Conservation (phyloP, 1,140 invertebrate species). For the Rhagoletis zephyria region DNA sequence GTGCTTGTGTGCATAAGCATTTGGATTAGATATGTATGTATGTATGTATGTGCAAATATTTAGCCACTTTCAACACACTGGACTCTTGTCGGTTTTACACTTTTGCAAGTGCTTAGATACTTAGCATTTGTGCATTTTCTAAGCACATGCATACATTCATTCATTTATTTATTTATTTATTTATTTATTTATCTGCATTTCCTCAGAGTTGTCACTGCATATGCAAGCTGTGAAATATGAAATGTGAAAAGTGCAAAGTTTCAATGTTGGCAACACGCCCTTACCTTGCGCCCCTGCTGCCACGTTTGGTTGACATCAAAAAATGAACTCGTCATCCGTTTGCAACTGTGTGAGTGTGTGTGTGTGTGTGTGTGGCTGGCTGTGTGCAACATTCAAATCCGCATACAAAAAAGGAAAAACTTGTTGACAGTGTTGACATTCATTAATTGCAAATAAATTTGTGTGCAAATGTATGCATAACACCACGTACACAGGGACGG, state of each 20-base stretch:
- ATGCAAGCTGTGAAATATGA: slow-evolving; percentile 33
- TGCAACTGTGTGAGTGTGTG: background rate
- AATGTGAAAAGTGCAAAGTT: slow-evolving; percentile 17
- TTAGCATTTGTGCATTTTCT: slow-evolving; percentile 22
- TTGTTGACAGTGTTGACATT: slow-evolving; percentile 50
- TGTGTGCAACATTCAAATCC: background rate
- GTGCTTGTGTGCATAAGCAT: background rate
- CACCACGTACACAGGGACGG: background rate
- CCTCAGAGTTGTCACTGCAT: background rate
- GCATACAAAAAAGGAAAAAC: slow-evolving; percentile 38
- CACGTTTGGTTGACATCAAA: slow-evolving; percentile 9
- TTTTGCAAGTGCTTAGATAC: background rate
- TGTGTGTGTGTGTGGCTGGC: background rate
- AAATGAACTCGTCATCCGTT: slow-evolving; percentile 39
- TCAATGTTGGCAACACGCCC: background rate
- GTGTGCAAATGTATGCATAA: slow-evolving; percentile 48
- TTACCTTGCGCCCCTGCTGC: background rate
- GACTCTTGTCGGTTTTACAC: background rate
- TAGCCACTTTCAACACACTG: slow-evolving; percentile 17
- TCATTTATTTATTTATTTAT: background rate
- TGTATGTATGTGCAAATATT: background rate
- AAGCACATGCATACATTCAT: background rate
- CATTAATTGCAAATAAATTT: slow-evolving; percentile 52
- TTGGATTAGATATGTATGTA: too few relatives aligned
- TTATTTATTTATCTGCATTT: slow-evolving; percentile 34